These are phyloP conservation scores for Pseudobourletiella spinata DNA, from an alignment of 1,140 invertebrate species.

Conservation along the genomic window DNA sequence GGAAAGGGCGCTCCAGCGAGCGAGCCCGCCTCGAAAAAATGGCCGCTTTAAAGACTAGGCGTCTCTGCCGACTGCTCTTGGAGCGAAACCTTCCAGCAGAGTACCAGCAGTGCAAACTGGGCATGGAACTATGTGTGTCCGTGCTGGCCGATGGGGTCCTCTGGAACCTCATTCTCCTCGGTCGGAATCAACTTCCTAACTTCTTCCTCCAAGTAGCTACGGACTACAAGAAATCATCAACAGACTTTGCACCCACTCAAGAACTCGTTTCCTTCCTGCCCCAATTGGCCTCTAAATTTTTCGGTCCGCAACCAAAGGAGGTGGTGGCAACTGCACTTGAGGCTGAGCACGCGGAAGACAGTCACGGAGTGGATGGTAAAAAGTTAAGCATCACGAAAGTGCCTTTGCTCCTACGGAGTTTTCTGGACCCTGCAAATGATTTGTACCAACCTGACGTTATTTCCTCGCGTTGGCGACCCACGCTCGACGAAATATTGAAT, in stretches of 20 bases:
- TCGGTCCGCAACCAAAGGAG: not conserved
- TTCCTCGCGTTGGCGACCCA: constrained; percentile 27
- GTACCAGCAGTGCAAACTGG: constrained; percentile 27
- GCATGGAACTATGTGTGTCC: constrained; percentile 28
- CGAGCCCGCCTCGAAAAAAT: not conserved
- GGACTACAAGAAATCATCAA: not conserved
- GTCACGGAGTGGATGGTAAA: not conserved
- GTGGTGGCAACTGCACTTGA: not conserved
- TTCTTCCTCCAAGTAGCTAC: not conserved
- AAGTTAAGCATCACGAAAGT: not conserved
- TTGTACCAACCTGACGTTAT: constrained; percentile 29
- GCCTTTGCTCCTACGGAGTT: constrained; percentile 28
- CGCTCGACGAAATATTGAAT: constrained; percentile 19
- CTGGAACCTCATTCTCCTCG: constrained; percentile 31
- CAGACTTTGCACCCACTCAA: not conserved
- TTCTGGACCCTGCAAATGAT: constrained; percentile 24
- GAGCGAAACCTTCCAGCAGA: constrained; percentile 6
- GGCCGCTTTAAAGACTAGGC: not conserved
- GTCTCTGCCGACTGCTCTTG: constrained; percentile 16
- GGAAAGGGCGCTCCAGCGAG: not conserved
- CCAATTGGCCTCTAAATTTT: not conserved
- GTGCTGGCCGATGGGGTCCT: constrained; percentile 31
- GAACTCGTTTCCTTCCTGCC: not conserved
- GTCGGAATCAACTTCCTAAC: constrained; percentile 20
- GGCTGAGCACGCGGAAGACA: not conserved